Conservation (phyloP, 1,140 invertebrate species). For the Neotoxoptera formosana region DNA sequence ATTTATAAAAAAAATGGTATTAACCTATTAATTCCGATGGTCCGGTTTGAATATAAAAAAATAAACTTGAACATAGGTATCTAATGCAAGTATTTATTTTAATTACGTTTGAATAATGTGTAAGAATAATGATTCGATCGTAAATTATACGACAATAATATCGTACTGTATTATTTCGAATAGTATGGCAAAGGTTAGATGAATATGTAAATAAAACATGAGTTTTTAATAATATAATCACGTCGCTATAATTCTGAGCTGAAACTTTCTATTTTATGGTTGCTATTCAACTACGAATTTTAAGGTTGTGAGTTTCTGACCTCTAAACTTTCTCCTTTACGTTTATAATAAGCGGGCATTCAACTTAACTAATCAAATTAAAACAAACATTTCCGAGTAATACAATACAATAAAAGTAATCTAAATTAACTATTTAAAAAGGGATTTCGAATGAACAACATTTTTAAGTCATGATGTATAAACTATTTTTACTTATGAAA, state of each 20-base stretch:
- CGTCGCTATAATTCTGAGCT: neutral
- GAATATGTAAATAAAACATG: neutral
- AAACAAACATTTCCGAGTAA: neutral
- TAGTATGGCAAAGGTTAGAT: neutral
- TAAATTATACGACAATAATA: neutral
- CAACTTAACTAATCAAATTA: neutral
- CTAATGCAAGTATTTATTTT: neutral
- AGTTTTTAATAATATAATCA: neutral
- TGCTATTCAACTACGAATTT: neutral
- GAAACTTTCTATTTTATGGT: neutral
- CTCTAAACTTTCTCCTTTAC: neutral
- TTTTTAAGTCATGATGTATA: too few species aligned
- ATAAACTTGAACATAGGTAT: neutral
- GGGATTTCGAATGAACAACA: too few species aligned
- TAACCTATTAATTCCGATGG: neutral
- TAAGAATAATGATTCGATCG: neutral
- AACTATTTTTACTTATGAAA: neutral
- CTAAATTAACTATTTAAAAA: neutral
- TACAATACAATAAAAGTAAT: neutral
- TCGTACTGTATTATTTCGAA: neutral
- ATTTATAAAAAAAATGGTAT: neutral
- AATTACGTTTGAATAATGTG: neutral
- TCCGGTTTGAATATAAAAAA: neutral
- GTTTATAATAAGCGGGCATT: neutral
- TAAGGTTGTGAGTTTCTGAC: neutral